phyloP scores from a whole-genome alignment of 2,113 vertebrate genomes.

The Ictidomys tridecemlineatus region DNA sequence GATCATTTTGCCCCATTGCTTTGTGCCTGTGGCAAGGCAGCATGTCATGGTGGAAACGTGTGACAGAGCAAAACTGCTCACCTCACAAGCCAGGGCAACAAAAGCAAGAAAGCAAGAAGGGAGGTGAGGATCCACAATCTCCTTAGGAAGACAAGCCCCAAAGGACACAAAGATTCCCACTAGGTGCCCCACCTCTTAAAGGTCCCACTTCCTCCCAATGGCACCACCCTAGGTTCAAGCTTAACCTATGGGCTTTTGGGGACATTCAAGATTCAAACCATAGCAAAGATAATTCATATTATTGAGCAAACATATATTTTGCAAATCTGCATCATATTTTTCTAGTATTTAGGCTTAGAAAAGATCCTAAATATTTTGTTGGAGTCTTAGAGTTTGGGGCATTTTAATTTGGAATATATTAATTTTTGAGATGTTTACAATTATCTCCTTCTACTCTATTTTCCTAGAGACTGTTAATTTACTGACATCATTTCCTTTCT shows the following conservation, averaged over 20 bases:
- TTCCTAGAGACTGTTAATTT: not conserved
- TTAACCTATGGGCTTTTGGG: not conserved
- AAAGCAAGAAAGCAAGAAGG: not conserved
- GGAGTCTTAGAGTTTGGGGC: not conserved
- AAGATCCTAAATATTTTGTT: not conserved
- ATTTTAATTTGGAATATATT: not conserved
- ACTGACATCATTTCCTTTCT: not conserved
- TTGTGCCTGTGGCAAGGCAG: not conserved
- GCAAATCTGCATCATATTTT: not conserved
- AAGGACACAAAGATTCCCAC: not conserved
- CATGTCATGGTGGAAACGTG: not conserved
- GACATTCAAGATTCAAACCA: not conserved
- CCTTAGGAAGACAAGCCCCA: fast-evolving
- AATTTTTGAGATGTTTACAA: not conserved
- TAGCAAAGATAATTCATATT: not conserved
- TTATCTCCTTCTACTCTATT: not conserved
- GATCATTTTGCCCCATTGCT: not conserved
- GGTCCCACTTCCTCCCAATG: no score
- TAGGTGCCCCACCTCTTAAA: not conserved
- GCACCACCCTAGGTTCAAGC: not conserved
- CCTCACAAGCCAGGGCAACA: no score
- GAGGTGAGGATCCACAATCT: not conserved
- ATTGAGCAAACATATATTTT: not conserved
- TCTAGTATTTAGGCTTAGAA: not conserved
- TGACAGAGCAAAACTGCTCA: not conserved